Percentiles rank a stretch among this genome's conserved stretches.
These are phyloP conservation scores for Hydractinia symbiolongicarpus DNA, from an alignment of 30 jellyfish, hydroid and myxozoan genomes.

Conservation along the genomic window DNA sequence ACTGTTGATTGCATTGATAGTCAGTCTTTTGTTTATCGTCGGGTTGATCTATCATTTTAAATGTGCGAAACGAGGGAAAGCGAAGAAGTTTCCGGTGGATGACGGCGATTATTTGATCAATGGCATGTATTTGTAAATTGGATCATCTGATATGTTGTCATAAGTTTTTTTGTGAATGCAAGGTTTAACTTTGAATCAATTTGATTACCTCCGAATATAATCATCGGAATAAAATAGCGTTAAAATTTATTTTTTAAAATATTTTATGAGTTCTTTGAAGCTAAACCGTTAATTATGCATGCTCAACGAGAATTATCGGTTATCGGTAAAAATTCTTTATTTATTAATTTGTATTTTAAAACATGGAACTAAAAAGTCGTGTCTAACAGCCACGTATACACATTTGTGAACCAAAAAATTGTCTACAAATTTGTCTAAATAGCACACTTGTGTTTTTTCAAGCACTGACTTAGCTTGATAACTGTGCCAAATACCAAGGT, in stretches of 20 bases:
- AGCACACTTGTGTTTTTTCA: too few relatives aligned
- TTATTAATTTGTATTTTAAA: too few relatives aligned
- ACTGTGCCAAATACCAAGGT: too few relatives aligned
- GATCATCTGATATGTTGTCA: not conserved
- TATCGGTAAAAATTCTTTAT: too few relatives aligned
- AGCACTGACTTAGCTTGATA: too few relatives aligned
- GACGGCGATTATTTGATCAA: slow-evolving; percentile 94
- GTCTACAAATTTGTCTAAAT: too few relatives aligned
- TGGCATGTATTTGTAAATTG: slow-evolving; percentile 77
- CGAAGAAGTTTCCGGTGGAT: slow-evolving; percentile 93
- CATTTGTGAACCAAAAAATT: too few relatives aligned
- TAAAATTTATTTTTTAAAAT: not conserved
- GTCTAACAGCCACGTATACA: too few relatives aligned
- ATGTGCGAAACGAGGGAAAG: slow-evolving; percentile 70
- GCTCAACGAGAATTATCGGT: too few relatives aligned
- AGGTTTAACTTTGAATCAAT: not conserved
- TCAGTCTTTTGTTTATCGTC: slow-evolving; percentile 42
- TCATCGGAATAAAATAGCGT: not conserved
- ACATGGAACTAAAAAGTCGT: too few relatives aligned
- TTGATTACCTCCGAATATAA: not conserved
- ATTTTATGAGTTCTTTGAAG: too few relatives aligned
- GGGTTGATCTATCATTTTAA: slow-evolving; percentile 58
- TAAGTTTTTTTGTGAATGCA: not conserved
- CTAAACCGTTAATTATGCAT: too few relatives aligned
- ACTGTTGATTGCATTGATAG: slow-evolving; percentile 54